Conservation (phyloP, 2,888 invertebrate genomes). For the Mythimna ferrago region DNA sequence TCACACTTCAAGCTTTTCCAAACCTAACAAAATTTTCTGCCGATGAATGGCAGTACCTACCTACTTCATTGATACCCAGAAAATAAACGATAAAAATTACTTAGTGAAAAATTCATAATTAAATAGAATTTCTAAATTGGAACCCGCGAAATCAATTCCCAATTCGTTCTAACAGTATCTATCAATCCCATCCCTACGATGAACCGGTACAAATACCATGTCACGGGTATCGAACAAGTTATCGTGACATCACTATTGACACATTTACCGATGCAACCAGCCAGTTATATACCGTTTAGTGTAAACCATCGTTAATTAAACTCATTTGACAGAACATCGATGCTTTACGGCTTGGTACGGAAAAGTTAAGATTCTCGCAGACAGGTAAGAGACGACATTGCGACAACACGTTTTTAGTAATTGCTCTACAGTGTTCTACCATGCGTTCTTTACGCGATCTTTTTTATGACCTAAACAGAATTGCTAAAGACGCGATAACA, state of each 20-base stretch:
- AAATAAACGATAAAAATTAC: background rate
- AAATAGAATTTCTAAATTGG: background rate
- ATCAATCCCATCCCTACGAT: conserved; percentile 51
- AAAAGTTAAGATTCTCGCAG: background rate
- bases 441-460: too few relatives aligned
- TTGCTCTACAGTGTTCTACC: background rate
- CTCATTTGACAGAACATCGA: conserved; percentile 61
- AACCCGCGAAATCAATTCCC: background rate
- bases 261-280: conserved; percentile 53
- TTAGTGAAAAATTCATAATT: background rate
- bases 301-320: conserved; percentile 63
- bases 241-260: conserved; percentile 63
- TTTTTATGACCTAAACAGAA: too few relatives aligned
- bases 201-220: conserved; percentile 65
- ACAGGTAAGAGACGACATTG: background rate
- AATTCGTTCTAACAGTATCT: conserved; percentile 5
- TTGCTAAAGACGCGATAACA: too few relatives aligned
- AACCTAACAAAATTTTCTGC: background rate
- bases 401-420: background rate
- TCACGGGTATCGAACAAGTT: conserved; percentile 44
- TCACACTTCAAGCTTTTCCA: background rate
- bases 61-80: background rate
- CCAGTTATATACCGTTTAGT: conserved; percentile 61
- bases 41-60: too few relatives aligned
- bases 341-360: conserved; percentile 39